phyloP scores from a whole-genome alignment of 2,888 invertebrate species.

The Lycocerus yunnanus region DNA sequence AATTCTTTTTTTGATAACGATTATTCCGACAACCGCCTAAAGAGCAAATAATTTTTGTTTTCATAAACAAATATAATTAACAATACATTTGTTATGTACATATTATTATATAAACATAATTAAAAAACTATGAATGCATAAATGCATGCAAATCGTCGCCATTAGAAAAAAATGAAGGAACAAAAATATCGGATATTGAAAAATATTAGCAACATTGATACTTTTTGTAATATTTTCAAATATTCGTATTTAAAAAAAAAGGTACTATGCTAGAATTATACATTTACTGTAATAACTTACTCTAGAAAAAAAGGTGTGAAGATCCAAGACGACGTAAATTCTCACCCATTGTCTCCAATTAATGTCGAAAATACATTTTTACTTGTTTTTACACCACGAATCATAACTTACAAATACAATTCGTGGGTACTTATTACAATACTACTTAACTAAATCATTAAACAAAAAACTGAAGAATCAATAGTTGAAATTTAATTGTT shows the following conservation, averaged over 20 bases:
- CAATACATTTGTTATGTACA: not conserved
- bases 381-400: conserved; percentile 45
- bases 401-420: conserved; percentile 59
- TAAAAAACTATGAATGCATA: not conserved
- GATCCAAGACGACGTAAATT: conserved; percentile 32
- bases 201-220: not conserved
- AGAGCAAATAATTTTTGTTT: conserved; percentile 8
- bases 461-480: not conserved
- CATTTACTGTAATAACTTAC: conserved; percentile 37
- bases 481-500: not conserved
- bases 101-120: not conserved
- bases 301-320: conserved; percentile 32
- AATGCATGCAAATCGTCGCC: conserved; percentile 1
- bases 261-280: conserved; percentile 24
- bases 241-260: not conserved
- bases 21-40: conserved; percentile 5
- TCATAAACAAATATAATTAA: conserved; percentile 1
- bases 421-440: conserved; percentile 41
- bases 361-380: conserved; percentile 28
- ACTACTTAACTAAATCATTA: conserved; percentile 1
- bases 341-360: conserved; percentile 36
- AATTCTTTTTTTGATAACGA: conserved; percentile 12
- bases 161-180: conserved; percentile 1
- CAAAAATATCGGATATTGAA: not conserved
- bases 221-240: conserved; percentile 17